Conservation (phyloP, 92 coral and sea anemone genomes). For the Siderastrea siderea region DNA sequence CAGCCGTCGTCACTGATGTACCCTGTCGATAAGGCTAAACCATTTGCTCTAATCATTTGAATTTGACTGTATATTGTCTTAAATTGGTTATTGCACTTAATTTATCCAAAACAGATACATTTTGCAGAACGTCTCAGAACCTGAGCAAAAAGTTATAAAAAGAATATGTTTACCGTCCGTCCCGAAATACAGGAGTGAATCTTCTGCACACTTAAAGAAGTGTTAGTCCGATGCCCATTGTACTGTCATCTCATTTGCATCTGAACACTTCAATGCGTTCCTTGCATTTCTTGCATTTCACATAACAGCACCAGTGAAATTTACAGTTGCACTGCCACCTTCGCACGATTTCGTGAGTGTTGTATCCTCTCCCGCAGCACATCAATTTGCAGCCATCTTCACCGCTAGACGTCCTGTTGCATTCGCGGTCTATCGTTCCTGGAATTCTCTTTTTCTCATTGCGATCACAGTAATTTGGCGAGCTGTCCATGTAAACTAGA, state of each 20-base stretch:
- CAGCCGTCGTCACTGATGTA: too few relatives aligned
- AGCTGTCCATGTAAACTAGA: slow-evolving; percentile 47
- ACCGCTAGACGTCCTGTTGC: slow-evolving; percentile 59
- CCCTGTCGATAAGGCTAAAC: too few relatives aligned
- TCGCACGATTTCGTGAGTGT: slow-evolving; percentile 64
- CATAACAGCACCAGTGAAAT: slow-evolving; percentile 90
- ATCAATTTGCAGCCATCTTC: slow-evolving; percentile 66
- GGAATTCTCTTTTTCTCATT: slow-evolving; percentile 33
- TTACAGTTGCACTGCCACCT: slow-evolving; percentile 71
- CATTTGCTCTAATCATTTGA: too few relatives aligned
- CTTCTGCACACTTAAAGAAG: neutral
- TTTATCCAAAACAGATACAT: too few relatives aligned
- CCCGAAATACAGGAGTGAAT: neutral
- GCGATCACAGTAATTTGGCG: slow-evolving; percentile 77
- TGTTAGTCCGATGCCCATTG: neutral
- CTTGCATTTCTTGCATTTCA: slow-evolving; percentile 81
- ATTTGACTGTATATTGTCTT: too few relatives aligned
- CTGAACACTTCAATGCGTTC: slow-evolving; percentile 66
- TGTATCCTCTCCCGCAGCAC: slow-evolving; percentile 91
- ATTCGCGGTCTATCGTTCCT: slow-evolving; percentile 71
- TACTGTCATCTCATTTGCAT: slow-evolving; percentile 66
- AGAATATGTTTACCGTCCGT: too few relatives aligned
- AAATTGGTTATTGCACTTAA: too few relatives aligned
- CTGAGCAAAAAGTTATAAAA: too few relatives aligned
- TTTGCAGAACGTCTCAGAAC: too few relatives aligned